Evolutionary conservation across 2,888 invertebrate species (phyloP).

Genomic region (Cataglyphis cursor): DNA sequence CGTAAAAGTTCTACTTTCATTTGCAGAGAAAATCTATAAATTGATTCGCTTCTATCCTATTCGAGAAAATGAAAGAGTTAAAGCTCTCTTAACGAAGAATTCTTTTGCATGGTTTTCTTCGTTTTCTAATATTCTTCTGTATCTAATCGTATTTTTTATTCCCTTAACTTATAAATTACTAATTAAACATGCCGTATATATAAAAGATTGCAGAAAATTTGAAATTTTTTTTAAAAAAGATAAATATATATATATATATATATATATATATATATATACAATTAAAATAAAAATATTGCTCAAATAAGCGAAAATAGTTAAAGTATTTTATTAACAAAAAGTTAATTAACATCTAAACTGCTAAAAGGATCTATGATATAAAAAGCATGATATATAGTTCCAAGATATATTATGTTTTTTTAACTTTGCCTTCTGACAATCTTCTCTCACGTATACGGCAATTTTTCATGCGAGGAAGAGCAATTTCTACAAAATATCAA

Average conservation of each 20-base stretch:
- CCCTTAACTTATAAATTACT: not conserved
- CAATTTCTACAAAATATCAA: conserved; percentile 8
- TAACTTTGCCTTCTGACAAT: not conserved
- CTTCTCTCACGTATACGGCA: not conserved
- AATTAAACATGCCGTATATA: not conserved
- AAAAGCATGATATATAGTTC: not conserved
- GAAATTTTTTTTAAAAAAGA: too few relatives aligned
- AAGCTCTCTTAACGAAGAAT: not conserved
- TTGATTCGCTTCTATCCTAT: not conserved
- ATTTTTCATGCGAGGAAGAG: conserved; percentile 32
- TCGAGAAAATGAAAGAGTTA: not conserved
- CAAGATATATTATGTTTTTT: not conserved
- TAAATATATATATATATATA: too few relatives aligned
- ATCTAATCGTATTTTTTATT: not conserved
- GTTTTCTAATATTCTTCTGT: not conserved
- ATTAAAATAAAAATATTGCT: not conserved
- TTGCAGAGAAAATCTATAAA: not conserved
- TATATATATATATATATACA: too few relatives aligned
- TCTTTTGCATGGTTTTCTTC: not conserved
- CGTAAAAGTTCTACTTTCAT: not conserved
- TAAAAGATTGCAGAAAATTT: not conserved
- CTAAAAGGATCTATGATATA: not conserved
- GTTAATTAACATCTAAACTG: not conserved
- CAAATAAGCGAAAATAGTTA: not conserved
- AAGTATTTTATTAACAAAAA: not conserved